Evolutionary conservation across 2,113 vertebrate species (phyloP), one percentile per base, ranked within the genome.

Genomic region (Hassar affinis): DNA sequence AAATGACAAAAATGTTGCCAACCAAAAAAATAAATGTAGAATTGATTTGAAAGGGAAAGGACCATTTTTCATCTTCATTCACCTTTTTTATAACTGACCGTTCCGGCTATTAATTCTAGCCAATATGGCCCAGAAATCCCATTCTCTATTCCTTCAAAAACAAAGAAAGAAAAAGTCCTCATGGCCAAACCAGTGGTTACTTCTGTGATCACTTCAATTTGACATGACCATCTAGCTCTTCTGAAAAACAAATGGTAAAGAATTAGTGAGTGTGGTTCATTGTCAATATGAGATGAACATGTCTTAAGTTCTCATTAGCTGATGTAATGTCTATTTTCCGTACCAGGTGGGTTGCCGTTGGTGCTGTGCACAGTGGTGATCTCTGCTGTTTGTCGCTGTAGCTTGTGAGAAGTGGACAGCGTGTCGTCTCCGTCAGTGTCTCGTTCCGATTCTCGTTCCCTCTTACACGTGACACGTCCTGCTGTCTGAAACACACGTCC

Each of bases 381-480:
- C 89, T 92, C 87, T 83, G 90, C 11, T 74, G 90, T 93, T 78
- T 93, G 91, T 77, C 93, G 84, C 84, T 91, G 93, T 82, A 94
- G 91, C 87, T 95, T 95, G 82, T 90, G 90, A 8, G 89, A 25
- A 0, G 90, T 90, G 80, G 89, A 91, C 79, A 90, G 86, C 7
- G 79, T 18, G 3, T 75, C 57, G 0, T 92, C 88, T 56, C 90
- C 91, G 9, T 88, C 89, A 0, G 86, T 69, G 1, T 92, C 91
- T 0, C 90, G 89, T 83, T 92, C 93, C 75, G 90, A 91, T 88
- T 93, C 93, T 0, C 92, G 90, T 76, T 92, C 92, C 85, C 93
- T 88, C 72, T 95, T 94, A 22, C 93, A 92, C 33, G 91, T 85
- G 59, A 92, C 66, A 33, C 86, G 47, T 22, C 90, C 89, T 88